Base-by-base conservation (phyloP, 2,888 invertebrate genomes). In the Drosophila mimica region DNA sequence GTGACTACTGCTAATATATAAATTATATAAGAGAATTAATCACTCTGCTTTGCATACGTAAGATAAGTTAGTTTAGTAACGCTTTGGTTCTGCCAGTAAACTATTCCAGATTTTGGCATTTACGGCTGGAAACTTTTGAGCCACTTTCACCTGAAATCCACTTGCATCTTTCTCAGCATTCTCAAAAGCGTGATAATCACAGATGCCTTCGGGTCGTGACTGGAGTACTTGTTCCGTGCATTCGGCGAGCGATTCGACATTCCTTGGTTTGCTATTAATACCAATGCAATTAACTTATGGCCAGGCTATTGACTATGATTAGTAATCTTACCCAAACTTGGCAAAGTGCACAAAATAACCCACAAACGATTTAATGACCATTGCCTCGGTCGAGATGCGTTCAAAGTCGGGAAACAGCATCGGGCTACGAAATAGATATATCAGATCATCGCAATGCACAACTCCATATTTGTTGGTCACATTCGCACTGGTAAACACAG, bases 401-500 rank as follows among this genome's bases (percentile, higher is more conserved):
- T 81, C 80, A 48, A 94, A 92, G 54, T 92, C 92, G 0, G 89
- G 78, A 81, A 94, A 94, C 2, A 94, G 54, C 34, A 89, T 68
- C 0, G 94, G 93, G 40, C 94, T 92, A 46, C 92, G 93, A 74
- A 94, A 94, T 6, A 94, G 85, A 76, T 94, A 94, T 51, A 94
- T 90, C 25, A 94, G 82, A 81, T 94, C 94, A 82, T 95, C 94
- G 74, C 94, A 94, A 81, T 95, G 95, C 0, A 93, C 93, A 0
- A 93, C 93, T 13, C 93, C 93, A 71, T 92, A 92, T 61, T 92
- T 69, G 0, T 76, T 78, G 4, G 43, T 70, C 0, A 76, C 58
- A 13, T 66, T 38, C 11, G 82, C 88, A 56, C 91, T 89, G 0
- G 94, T 93, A 79, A 93, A 94, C 2, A 93, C 67, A 30, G 91